These are phyloP conservation scores for Entelurus aequoreus DNA, from an alignment of 2,113 vertebrate species.

Conservation along the genomic window DNA sequence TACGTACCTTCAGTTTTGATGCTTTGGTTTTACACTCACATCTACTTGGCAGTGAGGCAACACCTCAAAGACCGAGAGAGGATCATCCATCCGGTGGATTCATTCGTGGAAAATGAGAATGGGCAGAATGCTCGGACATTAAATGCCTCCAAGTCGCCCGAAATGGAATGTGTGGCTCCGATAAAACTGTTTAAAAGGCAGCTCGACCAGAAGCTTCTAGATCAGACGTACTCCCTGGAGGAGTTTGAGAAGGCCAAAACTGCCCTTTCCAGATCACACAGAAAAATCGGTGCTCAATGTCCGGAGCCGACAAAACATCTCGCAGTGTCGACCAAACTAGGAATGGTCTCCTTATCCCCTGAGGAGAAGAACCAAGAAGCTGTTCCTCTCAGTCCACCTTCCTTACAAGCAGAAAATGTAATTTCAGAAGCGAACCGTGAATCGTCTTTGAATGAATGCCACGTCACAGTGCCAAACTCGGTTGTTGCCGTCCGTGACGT, in stretches of 20 bases:
- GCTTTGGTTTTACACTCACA: conserved; percentile 87
- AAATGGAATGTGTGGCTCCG: conserved; percentile 38
- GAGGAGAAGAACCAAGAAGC: conserved; percentile 34
- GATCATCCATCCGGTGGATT: conserved; percentile 64
- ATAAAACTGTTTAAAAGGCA: conserved; percentile 51
- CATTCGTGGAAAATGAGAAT: conserved; percentile 54
- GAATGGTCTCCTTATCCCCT: conserved; percentile 38
- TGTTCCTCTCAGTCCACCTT: conserved; percentile 38
- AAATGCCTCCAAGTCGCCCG: conserved; percentile 30
- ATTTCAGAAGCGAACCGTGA: conserved; percentile 24
- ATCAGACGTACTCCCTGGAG: conserved; percentile 47
- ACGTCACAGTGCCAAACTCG: conserved; percentile 52
- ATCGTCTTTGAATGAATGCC: conserved; percentile 38
- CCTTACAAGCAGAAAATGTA: conserved; percentile 41
- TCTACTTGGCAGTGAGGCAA: conserved; percentile 80
- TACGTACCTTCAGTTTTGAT: conserved; percentile 88
- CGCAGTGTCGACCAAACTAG: conserved; percentile 32
- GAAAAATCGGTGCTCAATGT: conserved; percentile 47
- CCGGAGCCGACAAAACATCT: conserved; percentile 41
- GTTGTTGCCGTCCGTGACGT: conserved; percentile 56
- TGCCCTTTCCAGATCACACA: conserved; percentile 22
- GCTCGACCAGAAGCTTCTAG: conserved; percentile 68
- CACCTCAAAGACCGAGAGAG: conserved; percentile 81
- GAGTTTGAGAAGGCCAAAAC: conserved; percentile 32
- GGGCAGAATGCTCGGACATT: conserved; percentile 36